These are phyloP conservation scores for Psococerastis gibbosa DNA, from an alignment of 2,888 invertebrate species.

Conservation along the genomic window DNA sequence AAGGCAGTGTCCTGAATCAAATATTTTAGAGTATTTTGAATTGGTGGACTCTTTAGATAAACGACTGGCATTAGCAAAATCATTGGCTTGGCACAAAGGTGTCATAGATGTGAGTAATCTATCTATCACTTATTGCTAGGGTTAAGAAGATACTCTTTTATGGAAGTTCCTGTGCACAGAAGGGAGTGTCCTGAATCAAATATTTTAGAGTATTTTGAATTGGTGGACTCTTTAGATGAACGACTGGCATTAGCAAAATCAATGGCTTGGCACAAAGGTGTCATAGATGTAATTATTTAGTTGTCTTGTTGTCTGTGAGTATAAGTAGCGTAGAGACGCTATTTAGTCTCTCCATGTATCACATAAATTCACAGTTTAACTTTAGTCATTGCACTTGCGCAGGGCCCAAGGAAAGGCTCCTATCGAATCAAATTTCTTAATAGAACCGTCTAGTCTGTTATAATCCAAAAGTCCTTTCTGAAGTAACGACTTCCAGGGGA, in stretches of 20 bases:
- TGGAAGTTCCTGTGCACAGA: too few relatives aligned
- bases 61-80: conserved; percentile 38
- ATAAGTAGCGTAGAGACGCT: too few relatives aligned
- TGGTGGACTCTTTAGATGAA: conserved; percentile 34
- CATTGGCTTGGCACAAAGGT: conserved; percentile 41
- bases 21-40: conserved; percentile 35
- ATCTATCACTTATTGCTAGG: background rate
- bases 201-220: conserved; percentile 34
- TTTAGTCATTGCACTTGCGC: too few relatives aligned
- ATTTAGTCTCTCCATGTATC: too few relatives aligned
- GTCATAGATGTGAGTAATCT: conserved; percentile 36
- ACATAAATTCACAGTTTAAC: too few relatives aligned
- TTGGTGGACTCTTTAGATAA: conserved; percentile 35
- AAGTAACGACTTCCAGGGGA: too few relatives aligned
- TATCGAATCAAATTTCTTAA: too few relatives aligned
- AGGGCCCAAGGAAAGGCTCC: too few relatives aligned
- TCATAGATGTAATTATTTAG: conserved; percentile 38
- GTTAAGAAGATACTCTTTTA: too few relatives aligned
- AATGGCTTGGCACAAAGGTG: conserved; percentile 42
- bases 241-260: conserved; percentile 39
- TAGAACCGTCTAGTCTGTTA: too few relatives aligned
- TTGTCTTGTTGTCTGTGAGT: too few relatives aligned
- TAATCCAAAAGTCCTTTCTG: too few relatives aligned
- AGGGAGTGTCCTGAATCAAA: conserved; percentile 27
- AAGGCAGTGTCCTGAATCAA: conserved; percentile 25